Percentiles rank a stretch among this genome's conserved stretches.
These are phyloP conservation scores for Oophaga sylvatica DNA, from an alignment of 2,797 vertebrate genomes.

Conservation along the genomic window DNA sequence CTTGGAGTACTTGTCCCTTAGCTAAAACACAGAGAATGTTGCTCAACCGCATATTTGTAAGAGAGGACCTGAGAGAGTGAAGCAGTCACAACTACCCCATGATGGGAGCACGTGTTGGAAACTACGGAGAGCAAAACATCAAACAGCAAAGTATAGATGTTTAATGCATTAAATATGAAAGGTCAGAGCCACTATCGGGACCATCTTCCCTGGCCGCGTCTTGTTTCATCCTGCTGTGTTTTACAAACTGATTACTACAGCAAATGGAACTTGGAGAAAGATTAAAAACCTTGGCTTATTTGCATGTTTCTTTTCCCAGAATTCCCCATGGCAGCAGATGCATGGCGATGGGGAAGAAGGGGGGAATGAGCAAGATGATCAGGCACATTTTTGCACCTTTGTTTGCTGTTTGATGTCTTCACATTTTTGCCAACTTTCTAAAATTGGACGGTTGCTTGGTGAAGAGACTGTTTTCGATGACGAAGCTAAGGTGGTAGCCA, in stretches of 20 bases:
- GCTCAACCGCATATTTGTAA: constrained; percentile 46
- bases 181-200: constrained; percentile 7
- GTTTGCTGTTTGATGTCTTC: constrained; percentile 17
- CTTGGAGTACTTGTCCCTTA: neutral
- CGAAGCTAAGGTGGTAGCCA: neutral
- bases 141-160: neutral
- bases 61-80: neutral
- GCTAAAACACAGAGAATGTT: neutral
- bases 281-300: constrained; percentile 15
- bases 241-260: constrained; percentile 10
- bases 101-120: constrained; percentile 22
- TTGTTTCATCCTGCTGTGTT: neutral
- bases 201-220: neutral
- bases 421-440: constrained; percentile 21
- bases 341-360: neutral
- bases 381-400: constrained; percentile 20
- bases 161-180: constrained; percentile 19
- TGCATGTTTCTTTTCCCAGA: constrained; percentile 14
- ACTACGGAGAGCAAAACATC: constrained; percentile 15
- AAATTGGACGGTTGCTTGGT: constrained; percentile 16
- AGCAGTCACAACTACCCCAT: constrained; percentile 15
- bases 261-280: constrained; percentile 19
- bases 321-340: constrained; percentile 9
- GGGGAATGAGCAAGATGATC: neutral
- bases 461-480: constrained; percentile 11